Base-by-base conservation (phyloP, 2,888 invertebrate genomes). In the Habroteleia sp. region DNA sequence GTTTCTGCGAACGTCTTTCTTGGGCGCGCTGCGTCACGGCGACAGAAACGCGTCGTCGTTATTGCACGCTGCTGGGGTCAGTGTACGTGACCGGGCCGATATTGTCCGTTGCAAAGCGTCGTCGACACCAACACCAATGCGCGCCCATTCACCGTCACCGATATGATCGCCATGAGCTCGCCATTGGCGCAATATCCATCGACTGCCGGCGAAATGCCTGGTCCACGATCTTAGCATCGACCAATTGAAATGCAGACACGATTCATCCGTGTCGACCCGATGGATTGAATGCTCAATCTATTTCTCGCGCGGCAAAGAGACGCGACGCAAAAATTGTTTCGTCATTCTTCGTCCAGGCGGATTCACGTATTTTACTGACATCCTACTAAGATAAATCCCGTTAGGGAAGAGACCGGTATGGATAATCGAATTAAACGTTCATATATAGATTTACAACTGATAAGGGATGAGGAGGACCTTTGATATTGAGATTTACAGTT, bases 31-130 rank as follows among this genome's bases (percentile, higher is more conserved):
- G 39, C 48, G 35, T 42, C 50, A 33, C 58, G 58, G 20, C 50
- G 68, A 48, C 58, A 58, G 37, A 54, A 52, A 50, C 58, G 66
- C 52, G 60, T 42, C 81, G 80, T 83, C 85, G 84, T 87, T 87
- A 87, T 87, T 87, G 85, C 88, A 82, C 82, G 81, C 79, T 83
- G 83, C 84, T 85, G 87, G 86, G 88, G 88, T 88, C 87, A 86
- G 87, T 87, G 87, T 87, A 88, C 87, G 87, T 87, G 88, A 87
- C 85, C 83, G 82, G 81, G 79, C 84, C 83, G 85, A 87, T 88
- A 87, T 87, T 86, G 84, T 84, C 80, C 77, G 79, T 74, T 82
- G 76, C 81, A 80, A 80, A 20, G 41, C 46, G 31, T 75, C 78
- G 79, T 80, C 79, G 79, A 60, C 80, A 82, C 82, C 83, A 80